Percentiles rank a stretch among this genome's conserved stretches.
These are phyloP conservation scores for Eriocheir sinensis DNA, from an alignment of 1,140 invertebrate species.

Conservation along the genomic window DNA sequence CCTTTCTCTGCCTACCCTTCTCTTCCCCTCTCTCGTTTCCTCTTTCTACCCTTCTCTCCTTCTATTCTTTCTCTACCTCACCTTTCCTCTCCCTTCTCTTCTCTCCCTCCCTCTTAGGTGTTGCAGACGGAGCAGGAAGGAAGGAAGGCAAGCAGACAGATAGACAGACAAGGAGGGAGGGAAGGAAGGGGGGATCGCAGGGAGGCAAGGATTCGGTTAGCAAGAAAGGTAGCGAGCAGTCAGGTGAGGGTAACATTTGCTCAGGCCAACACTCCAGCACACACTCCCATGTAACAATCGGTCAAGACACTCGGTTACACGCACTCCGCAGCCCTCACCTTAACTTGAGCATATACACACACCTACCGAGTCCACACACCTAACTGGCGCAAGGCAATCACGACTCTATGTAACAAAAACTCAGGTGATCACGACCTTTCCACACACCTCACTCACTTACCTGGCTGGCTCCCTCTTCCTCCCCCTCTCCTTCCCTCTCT, in stretches of 20 bases:
- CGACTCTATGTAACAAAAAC: constrained; percentile 41
- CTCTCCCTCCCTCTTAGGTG: too few relatives aligned
- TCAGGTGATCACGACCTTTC: background rate
- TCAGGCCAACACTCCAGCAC: constrained; percentile 26
- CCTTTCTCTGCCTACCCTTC: too few relatives aligned
- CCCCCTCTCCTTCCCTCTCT: background rate
- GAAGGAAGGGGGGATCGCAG: too few relatives aligned
- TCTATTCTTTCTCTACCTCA: too few relatives aligned
- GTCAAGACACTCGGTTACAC: constrained; percentile 40
- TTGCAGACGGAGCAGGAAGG: too few relatives aligned
- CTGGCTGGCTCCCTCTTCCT: background rate
- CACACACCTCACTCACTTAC: background rate
- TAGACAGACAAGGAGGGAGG: background rate
- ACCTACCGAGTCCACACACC: constrained; percentile 29
- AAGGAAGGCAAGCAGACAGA: too few relatives aligned
- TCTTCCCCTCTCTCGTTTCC: too few relatives aligned
- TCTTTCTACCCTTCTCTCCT: too few relatives aligned
- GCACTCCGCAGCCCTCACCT: constrained; percentile 14
- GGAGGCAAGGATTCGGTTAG: too few relatives aligned
- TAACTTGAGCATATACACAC: constrained; percentile 57
- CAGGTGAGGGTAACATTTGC: constrained; percentile 35
- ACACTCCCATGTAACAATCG: constrained; percentile 49
- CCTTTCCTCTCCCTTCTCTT: too few relatives aligned
- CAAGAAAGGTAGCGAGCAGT: background rate
- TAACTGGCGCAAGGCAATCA: constrained; percentile 44